Percentiles rank a stretch among this genome's conserved stretches.
Evolutionary conservation across 2,113 vertebrate genomes (phyloP).

Genomic region (Podarcis raffonei): DNA sequence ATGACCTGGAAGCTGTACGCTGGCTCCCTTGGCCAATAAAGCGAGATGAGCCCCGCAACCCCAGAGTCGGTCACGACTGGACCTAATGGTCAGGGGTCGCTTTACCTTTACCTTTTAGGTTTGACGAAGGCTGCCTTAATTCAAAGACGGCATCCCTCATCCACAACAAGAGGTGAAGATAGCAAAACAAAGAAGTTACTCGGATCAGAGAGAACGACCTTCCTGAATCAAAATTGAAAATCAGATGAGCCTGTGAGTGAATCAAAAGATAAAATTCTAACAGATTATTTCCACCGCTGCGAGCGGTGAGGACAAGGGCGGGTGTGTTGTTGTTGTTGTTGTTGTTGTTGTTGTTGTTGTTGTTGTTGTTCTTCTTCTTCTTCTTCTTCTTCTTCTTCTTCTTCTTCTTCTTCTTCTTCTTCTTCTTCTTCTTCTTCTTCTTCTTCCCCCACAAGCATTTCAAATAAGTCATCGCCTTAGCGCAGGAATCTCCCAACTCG

Average conservation of each 20-base stretch:
- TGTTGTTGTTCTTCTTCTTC: no score
- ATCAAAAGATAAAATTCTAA: neutral
- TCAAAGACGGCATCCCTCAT: neutral
- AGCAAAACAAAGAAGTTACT: no score
- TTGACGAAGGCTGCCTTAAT: no score
- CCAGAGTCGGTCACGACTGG: no score
- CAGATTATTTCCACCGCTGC: neutral
- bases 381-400: no score
- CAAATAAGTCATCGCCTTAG: neutral
- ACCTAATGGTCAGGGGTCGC: no score
- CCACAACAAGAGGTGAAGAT: neutral
- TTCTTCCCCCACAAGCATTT: neutral
- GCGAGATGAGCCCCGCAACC: no score
- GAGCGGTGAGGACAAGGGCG: neutral
- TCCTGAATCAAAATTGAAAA: neutral
- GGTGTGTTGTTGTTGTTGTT: no score
- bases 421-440: neutral
- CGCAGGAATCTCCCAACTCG: neutral
- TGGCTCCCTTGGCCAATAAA: no score
- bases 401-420: neutral
- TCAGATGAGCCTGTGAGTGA: neutral
- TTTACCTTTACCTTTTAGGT: no score
- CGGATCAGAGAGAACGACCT: neutral
- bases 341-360: no score
- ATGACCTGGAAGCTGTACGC: no score